These are phyloP conservation scores for Sclerodermus sp. DNA, from an alignment of 2,888 invertebrate species.

Conservation along the genomic window DNA sequence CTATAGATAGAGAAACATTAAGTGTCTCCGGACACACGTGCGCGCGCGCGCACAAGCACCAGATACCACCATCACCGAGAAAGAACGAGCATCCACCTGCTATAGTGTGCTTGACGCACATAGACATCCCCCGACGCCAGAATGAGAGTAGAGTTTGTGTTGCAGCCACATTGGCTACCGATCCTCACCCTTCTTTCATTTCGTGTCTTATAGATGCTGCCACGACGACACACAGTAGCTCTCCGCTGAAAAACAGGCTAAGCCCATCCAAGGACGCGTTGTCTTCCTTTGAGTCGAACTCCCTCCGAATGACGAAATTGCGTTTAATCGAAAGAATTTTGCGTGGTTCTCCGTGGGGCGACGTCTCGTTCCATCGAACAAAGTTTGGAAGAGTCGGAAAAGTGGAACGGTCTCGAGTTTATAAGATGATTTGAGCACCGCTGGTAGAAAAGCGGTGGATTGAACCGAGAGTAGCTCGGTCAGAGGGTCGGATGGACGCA, in stretches of 20 bases:
- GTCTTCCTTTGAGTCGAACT: not conserved
- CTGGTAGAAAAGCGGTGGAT: conserved; percentile 28
- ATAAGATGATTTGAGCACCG: conserved; percentile 32
- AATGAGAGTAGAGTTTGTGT: conserved; percentile 24
- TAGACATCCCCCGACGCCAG: not conserved
- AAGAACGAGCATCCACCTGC: conserved; percentile 9
- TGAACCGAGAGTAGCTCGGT: conserved; percentile 24
- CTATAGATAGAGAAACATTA: conserved; percentile 56
- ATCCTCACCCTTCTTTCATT: conserved; percentile 43
- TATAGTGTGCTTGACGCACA: conserved; percentile 14
- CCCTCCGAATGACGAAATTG: not conserved
- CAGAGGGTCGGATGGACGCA: conserved; percentile 38
- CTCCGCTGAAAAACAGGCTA: no score
- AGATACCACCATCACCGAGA: conserved; percentile 3
- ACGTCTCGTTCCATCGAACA: not conserved
- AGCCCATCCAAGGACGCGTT: not conserved
- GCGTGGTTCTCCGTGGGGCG: no score
- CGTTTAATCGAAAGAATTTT: no score
- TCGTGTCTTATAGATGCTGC: conserved; percentile 36
- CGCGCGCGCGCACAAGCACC: conserved; percentile 24
- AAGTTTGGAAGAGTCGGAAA: not conserved
- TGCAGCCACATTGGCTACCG: conserved; percentile 32
- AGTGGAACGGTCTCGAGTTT: no score
- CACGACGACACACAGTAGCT: conserved; percentile 26
- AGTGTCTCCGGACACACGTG: conserved; percentile 43